phyloP scores from a whole-genome alignment of 2,797 vertebrate species.

The Merluccius polli region DNA sequence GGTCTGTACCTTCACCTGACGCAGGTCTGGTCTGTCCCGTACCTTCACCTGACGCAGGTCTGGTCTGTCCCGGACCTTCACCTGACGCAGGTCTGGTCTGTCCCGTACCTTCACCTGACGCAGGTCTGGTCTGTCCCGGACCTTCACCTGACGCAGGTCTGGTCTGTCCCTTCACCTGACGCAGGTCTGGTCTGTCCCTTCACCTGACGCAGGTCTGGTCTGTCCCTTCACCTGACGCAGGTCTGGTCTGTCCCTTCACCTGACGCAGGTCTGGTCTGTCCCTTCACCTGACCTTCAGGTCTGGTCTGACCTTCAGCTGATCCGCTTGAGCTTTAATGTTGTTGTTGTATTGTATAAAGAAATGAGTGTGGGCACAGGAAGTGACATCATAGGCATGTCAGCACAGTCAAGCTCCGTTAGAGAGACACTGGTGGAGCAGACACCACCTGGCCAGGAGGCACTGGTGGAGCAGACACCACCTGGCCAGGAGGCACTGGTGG shows the following conservation, averaged over 20 bases:
- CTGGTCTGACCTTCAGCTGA: not conserved
- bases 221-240: no score
- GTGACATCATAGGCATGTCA: not conserved
- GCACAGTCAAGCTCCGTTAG: not conserved
- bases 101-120: constrained; percentile 43
- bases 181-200: constrained; percentile 77
- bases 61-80: no score
- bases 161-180: no score
- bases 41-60: constrained; percentile 76
- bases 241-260: no score
- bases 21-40: no score
- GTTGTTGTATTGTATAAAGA: not conserved
- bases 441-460: not conserved
- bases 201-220: no score
- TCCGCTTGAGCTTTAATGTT: not conserved
- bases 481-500: not conserved
- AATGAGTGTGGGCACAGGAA: not conserved
- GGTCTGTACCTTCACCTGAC: no score
- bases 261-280: constrained; percentile 80
- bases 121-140: constrained; percentile 79
- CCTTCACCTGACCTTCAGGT: no score
- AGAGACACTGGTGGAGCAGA: not conserved
- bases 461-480: not conserved
- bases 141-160: no score
- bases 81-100: no score